Percentiles rank a stretch among this genome's conserved stretches.
Evolutionary conservation across 2,888 invertebrate genomes (phyloP).

Genomic region (Mythimna ferrago): DNA sequence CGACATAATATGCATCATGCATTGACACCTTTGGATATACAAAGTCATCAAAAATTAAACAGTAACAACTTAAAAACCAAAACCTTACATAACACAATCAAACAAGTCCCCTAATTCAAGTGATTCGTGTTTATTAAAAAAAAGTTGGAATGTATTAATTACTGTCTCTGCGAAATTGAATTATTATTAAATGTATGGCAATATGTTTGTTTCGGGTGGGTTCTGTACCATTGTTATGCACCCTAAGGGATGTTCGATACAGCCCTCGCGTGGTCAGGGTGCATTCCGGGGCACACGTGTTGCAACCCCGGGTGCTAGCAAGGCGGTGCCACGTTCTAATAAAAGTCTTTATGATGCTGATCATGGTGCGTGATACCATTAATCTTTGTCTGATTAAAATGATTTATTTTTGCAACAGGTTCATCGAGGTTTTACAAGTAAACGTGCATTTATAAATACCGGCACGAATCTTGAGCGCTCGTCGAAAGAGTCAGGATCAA

Average conservation of each 20-base stretch:
- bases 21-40: not conserved
- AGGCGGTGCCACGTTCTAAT: constrained; percentile 68
- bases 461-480: no score
- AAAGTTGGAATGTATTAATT: constrained; percentile 63
- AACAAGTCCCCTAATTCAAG: constrained; percentile 21
- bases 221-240: constrained; percentile 72
- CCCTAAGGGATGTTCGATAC: constrained; percentile 65
- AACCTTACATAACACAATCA: constrained; percentile 14
- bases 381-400: constrained; percentile 53
- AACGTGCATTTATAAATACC: not conserved
- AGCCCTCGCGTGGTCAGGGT: constrained; percentile 62
- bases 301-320: constrained; percentile 64
- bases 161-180: constrained; percentile 75
- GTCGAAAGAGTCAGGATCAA: no score
- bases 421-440: constrained; percentile 1
- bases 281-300: constrained; percentile 86
- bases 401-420: constrained; percentile 24
- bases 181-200: constrained; percentile 78
- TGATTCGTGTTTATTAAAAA: constrained; percentile 10
- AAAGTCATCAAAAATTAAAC: constrained; percentile 4
- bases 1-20: no score
- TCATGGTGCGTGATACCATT: constrained; percentile 57
- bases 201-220: constrained; percentile 66
- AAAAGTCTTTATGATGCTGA: constrained; percentile 58
- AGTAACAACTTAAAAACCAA: constrained; percentile 34